These are phyloP conservation scores for Coregonus clupeaformis DNA, from an alignment of 2,113 vertebrate species.

Conservation along the genomic window DNA sequence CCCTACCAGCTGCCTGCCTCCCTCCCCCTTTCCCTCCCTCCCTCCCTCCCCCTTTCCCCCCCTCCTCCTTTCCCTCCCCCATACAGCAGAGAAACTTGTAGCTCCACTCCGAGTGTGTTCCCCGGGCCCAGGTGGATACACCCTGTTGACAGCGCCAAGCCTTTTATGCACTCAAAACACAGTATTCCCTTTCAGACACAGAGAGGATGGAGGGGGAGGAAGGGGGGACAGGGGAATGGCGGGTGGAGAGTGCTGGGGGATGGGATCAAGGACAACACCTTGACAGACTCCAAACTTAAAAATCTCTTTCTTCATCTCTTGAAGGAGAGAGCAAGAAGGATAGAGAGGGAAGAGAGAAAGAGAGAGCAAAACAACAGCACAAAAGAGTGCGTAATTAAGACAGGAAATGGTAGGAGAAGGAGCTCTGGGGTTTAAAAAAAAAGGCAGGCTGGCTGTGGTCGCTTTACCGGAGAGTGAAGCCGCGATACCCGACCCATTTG, in stretches of 20 bases:
- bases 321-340: background rate
- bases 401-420: slow-evolving; percentile 7
- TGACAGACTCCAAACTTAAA: slow-evolving; percentile 50
- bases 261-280: slow-evolving; percentile 23
- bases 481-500: slow-evolving; percentile 67
- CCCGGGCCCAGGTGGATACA: slow-evolving; percentile 62
- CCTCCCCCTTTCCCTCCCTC: too few relatives aligned
- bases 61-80: background rate
- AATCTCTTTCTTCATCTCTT: slow-evolving; percentile 58
- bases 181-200: slow-evolving; percentile 69
- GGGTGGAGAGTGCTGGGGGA: too few relatives aligned
- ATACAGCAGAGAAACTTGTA: slow-evolving; percentile 55
- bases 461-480: slow-evolving; percentile 63
- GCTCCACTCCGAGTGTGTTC: slow-evolving; percentile 57
- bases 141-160: slow-evolving; percentile 69
- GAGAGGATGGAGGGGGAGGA: slow-evolving; percentile 41
- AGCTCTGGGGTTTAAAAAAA: slow-evolving; percentile 26
- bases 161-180: slow-evolving; percentile 71
- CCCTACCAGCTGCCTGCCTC: slow-evolving; percentile 62
- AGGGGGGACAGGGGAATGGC: too few relatives aligned
- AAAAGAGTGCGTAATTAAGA: slow-evolving; percentile 25
- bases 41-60: background rate
- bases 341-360: background rate
- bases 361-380: background rate
- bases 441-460: background rate